Conservation (phyloP, 2,113 vertebrate species). For the Malurus alboscapulatus region DNA sequence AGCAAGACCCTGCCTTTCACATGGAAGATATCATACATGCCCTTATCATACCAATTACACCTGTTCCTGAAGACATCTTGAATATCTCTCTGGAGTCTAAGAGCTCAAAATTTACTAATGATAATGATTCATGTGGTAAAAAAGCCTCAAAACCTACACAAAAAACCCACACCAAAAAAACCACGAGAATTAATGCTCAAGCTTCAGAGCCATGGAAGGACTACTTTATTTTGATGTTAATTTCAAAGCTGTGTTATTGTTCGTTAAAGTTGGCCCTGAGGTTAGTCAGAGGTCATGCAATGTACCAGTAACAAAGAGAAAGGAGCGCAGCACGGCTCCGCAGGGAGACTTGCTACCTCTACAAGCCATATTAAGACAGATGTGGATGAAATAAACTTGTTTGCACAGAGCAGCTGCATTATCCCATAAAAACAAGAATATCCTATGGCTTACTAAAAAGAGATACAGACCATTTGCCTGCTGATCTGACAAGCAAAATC, state of each 20-base stretch:
- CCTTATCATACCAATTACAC: neutral
- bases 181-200: neutral
- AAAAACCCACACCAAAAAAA: neutral
- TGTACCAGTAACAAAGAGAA: neutral
- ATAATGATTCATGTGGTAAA: neutral
- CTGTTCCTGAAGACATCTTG: neutral
- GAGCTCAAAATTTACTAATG: neutral
- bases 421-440: neutral
- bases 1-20: neutral
- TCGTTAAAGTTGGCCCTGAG: neutral
- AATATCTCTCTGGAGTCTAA: neutral
- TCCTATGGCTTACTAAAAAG: neutral
- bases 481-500: neutral
- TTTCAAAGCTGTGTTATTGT: neutral
- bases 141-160: neutral
- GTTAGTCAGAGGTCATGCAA: neutral
- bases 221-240: neutral
- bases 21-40: neutral
- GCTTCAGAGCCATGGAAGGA: neutral
- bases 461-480: neutral
- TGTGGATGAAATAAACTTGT: neutral
- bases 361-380: neutral
- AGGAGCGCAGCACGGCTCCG: fast-evolving
- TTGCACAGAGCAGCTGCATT: neutral
- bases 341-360: neutral